Conservation (phyloP, 2,888 invertebrate species). For the Synanthedon tipuliformis region DNA sequence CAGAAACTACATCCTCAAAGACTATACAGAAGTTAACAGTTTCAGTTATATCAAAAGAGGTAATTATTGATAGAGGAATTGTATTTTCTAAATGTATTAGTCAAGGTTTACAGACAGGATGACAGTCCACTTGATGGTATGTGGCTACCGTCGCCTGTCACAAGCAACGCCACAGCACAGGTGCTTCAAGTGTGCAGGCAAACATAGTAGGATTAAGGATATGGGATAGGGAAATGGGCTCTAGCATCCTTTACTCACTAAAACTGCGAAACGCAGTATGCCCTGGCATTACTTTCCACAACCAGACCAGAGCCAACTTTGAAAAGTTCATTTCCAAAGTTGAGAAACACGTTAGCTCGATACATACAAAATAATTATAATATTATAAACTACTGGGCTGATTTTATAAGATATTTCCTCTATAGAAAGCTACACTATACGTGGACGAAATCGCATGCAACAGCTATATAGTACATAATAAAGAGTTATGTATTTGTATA, state of each 20-base stretch:
- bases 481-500: background rate
- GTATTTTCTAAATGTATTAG: background rate
- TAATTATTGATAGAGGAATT: slow-evolving; percentile 32
- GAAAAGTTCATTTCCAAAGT: too few species aligned
- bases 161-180: background rate
- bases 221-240: too few species aligned
- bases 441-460: too few species aligned
- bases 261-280: too few species aligned
- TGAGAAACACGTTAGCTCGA: too few species aligned
- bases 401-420: background rate
- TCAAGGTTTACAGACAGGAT: background rate
- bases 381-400: background rate
- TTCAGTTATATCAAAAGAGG: slow-evolving; percentile 80
- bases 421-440: too few species aligned
- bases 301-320: too few species aligned
- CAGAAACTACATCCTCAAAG: slow-evolving; percentile 51
- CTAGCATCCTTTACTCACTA: too few species aligned
- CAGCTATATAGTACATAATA: background rate
- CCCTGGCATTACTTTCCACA: too few species aligned
- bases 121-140: too few species aligned
- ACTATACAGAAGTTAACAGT: slow-evolving; percentile 77
- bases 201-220: background rate
- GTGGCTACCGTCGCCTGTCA: too few species aligned
- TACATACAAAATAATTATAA: background rate
- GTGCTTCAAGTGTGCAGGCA: background rate